Evolutionary conservation across 2,113 vertebrate genomes (phyloP), one percentile per base, ranked within the genome.

Genomic region (Paramisgurnus dabryanus): DNA sequence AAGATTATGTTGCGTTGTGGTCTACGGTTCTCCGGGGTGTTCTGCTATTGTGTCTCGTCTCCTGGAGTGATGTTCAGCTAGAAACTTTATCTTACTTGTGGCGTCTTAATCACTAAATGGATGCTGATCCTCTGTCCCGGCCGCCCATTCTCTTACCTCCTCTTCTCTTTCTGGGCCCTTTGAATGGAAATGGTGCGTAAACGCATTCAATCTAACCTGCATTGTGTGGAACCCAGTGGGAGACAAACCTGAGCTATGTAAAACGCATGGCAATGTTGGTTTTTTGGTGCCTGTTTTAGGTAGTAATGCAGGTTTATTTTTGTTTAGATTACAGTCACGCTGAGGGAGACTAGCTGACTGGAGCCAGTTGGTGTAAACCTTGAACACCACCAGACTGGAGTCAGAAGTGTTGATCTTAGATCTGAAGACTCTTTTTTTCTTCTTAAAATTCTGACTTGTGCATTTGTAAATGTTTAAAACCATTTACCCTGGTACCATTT

Each of bases 171-270:
- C 81, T 78, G 77, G 40, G 83, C 72, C 87, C 88, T 90, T 91
- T 94, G 83, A 90, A 90, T 89, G 87, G 82, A 90, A 93, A 89
- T 92, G 89, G 89, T 89, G 89, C 90, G 89, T 91, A 91, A 92
- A 91, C 89, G 90, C 90, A 93, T 93, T 86, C 90, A 91, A 90
- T 91, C 89, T 87, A 90, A 84, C 80, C 86, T 79, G 87, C 87
- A 90, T 92, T 91, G 88, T 90, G 78, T 22, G 67, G 15, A 72
- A 83, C 86, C 88, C 68, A 76, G 84, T 75, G 34, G 85, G 87
- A 85, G 87, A 87, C 87, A 78, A 63, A 88, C 79, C 88, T 85
- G 57, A 67, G 87, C 85, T 84, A 86, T 86, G 89, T 85, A 89
- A 92, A 92, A 90, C 86, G 85, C 88, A 87, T n/a, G 27, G 15